A percentile compares a stretch with the other conserved stretches of the same genome.
Evolutionary conservation across 2,797 vertebrate species (phyloP).

Genomic region (Neosalanx taihuensis): DNA sequence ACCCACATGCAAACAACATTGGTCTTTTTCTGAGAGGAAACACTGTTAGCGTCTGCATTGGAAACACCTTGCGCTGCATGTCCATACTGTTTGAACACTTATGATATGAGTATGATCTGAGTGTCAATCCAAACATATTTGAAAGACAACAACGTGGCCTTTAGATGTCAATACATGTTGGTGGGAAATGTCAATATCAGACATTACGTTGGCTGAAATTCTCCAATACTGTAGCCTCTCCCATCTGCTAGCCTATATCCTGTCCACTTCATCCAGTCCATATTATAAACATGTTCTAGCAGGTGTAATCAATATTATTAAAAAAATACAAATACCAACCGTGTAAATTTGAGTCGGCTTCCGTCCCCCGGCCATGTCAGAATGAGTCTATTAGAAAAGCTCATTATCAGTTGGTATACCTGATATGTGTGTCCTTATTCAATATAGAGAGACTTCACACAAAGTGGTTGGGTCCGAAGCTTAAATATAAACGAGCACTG

Average conservation of each 20-base stretch:
- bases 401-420: too few relatives aligned
- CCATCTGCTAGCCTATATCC: too few relatives aligned
- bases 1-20: neutral
- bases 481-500: neutral
- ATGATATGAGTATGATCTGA: neutral
- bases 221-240: neutral
- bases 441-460: neutral
- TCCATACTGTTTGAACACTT: neutral
- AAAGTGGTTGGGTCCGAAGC: neutral
- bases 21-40: neutral
- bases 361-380: too few relatives aligned
- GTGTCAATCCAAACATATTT: neutral
- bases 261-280: too few relatives aligned
- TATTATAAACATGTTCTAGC: too few relatives aligned
- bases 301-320: too few relatives aligned
- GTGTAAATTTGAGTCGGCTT: too few relatives aligned
- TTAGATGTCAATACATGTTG: neutral
- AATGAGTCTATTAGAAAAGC: too few relatives aligned
- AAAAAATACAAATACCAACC: too few relatives aligned
- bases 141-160: neutral
- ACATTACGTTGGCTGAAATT: neutral
- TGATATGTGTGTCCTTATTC: neutral
- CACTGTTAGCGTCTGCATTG: neutral
- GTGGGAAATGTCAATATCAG: neutral
- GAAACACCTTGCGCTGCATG: neutral